Base-by-base conservation (phyloP, 2,888 invertebrate species). In the Rhingia campestris region DNA sequence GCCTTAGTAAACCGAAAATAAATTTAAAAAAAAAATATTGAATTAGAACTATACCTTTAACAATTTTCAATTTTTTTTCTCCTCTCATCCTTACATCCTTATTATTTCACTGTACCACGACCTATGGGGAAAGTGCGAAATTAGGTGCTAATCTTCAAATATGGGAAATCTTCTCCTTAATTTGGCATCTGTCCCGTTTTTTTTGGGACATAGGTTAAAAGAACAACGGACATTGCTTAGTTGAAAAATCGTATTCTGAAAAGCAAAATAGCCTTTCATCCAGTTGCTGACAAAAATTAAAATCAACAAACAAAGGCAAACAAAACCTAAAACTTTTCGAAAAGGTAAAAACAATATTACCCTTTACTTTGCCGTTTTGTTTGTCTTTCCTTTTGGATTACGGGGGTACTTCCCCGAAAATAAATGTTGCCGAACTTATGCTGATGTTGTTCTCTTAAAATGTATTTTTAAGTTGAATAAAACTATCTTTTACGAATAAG, bases 261-360 rank as follows among this genome's bases (percentile, higher is more conserved):
- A 49, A 43, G 30, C 41, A 43, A 79, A 73, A 49, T 47, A 61
- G 45, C 79, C 43, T 59, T 53, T 59, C 45, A 33, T n/a, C 22
- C 39, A 22, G 22, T 41, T 32, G 41, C 9, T 32, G 53, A 79
- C 64, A 72, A 72, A 43, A 58, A 59, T 45, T 56, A 66, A 53
- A 79, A 72, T 51, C 45, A 66, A 66, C 45, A 39, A 66, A 66
- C 66, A 35, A 72, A 79, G 66, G 53, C 58, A 81, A 81, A 81
- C 67, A 74, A 9, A 74, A 63, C 74, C 69, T 67, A 58, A 75
- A 61, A 63, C 63, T 61, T 81, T 61, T 33, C n/a, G 22, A 74
- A 73, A 66, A 74, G 54, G 80, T 59, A 74, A 64, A 69, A 81
- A 63, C 74, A 81, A 74, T 81, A 74, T 74, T 63, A 63, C 63